phyloP scores from a whole-genome alignment of 2,888 invertebrate species.

The Scaptomyza flava region DNA sequence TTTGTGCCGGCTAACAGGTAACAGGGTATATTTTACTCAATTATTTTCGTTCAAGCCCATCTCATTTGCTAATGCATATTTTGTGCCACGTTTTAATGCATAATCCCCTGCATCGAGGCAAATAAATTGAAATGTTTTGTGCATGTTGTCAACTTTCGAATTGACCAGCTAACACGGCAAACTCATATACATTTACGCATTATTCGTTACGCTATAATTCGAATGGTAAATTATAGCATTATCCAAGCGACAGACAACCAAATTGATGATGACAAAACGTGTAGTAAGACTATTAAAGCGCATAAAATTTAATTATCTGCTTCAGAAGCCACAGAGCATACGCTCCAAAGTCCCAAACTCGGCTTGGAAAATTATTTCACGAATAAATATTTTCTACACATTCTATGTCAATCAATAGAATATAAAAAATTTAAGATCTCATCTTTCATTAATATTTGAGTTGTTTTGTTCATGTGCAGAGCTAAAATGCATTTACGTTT shows the following conservation, averaged over 20 bases:
- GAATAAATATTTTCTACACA: no score
- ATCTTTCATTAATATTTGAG: not conserved
- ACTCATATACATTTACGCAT: conserved; percentile 16
- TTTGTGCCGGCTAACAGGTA: not conserved
- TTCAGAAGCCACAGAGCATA: no score
- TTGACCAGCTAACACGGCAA: conserved; percentile 7
- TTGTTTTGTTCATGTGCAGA: not conserved
- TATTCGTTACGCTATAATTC: conserved; percentile 13
- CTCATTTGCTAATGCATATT: not conserved
- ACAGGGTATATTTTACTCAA: not conserved
- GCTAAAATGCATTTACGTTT: not conserved
- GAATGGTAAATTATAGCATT: conserved; percentile 39
- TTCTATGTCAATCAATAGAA: not conserved
- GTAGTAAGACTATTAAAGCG: not conserved
- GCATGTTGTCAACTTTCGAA: not conserved
- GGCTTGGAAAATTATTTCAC: no score
- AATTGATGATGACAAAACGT: conserved; percentile 19
- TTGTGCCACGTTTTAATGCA: not conserved
- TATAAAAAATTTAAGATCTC: not conserved
- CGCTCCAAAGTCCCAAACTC: no score
- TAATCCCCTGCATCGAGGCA: not conserved
- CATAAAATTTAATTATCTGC: no score
- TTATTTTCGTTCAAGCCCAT: not conserved
- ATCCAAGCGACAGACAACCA: conserved; percentile 28
- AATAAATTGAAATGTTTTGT: conserved; percentile 4